Conservation (phyloP, 2,888 invertebrate genomes). For the Hypercompe scribonia region DNA sequence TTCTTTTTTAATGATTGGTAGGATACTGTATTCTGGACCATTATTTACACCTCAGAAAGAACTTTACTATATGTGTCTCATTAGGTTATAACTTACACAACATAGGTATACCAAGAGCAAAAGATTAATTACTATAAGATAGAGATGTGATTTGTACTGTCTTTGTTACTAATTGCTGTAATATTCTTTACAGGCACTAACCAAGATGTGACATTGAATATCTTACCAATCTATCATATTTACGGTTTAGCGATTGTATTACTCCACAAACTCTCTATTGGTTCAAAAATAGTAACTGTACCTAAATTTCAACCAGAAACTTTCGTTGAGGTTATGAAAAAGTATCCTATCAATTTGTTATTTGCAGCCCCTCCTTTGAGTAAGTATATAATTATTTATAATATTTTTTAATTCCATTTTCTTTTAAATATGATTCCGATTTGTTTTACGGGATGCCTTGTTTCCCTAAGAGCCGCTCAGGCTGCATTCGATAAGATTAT, state of each 20-base stretch:
- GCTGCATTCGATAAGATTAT: too few species aligned
- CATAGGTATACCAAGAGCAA: too few species aligned
- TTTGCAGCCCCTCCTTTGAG: slow-evolving; percentile 92
- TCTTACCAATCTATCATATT: slow-evolving; percentile 93
- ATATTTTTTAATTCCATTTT: too few species aligned
- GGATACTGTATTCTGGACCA: too few species aligned
- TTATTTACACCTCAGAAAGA: too few species aligned
- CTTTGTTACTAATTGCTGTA: not conserved
- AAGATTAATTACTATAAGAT: not conserved
- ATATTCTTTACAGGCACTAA: slow-evolving; percentile 60
- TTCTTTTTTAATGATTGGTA: too few species aligned
- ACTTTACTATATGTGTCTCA: too few species aligned
- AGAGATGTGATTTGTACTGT: not conserved
- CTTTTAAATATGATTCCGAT: too few species aligned
- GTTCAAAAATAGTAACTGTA: slow-evolving; percentile 88
- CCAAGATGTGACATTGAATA: slow-evolving; percentile 87
- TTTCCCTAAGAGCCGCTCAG: too few species aligned
- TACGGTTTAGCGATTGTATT: slow-evolving; percentile 89
- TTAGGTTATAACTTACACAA: too few species aligned
- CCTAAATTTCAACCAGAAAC: slow-evolving; percentile 90
- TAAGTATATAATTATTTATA: slow-evolving; percentile 67
- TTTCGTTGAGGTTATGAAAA: slow-evolving; percentile 88
- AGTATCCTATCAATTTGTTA: slow-evolving; percentile 87
- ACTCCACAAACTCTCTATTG: slow-evolving; percentile 85
- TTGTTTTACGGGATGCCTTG: too few species aligned